Percentiles rank a stretch among this genome's conserved stretches.
These are phyloP conservation scores for Drosophila albomicans DNA, from an alignment of 1,140 invertebrate genomes.

Conservation along the genomic window DNA sequence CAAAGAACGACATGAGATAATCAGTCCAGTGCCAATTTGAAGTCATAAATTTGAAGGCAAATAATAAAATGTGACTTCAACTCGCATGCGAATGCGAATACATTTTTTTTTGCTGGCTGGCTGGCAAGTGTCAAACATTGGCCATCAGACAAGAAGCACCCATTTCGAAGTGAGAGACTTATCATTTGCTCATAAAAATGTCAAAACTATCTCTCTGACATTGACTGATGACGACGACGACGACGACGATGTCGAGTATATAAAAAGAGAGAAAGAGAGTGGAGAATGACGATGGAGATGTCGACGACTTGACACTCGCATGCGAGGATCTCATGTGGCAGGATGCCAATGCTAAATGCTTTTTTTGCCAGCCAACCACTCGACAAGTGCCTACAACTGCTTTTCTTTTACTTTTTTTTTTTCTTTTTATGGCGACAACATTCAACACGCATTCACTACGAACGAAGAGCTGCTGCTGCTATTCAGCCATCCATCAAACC, in stretches of 20 bases:
- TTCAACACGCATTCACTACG: slow-evolving; percentile 64
- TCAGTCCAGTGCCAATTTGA: slow-evolving; percentile 25
- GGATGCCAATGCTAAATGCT: slow-evolving; percentile 77
- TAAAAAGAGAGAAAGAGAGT: neutral
- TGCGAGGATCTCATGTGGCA: slow-evolving; percentile 48
- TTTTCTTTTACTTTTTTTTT: neutral
- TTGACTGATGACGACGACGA: slow-evolving; percentile 72
- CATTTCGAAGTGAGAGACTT: slow-evolving; percentile 65
- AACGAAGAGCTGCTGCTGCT: neutral
- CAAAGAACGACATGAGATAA: slow-evolving; percentile 51
- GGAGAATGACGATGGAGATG: slow-evolving; percentile 16
- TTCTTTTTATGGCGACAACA: slow-evolving; percentile 23
- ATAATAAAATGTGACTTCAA: slow-evolving; percentile 23
- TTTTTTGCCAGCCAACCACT: slow-evolving; percentile 27
- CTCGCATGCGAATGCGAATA: slow-evolving; percentile 9
- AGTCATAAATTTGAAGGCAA: slow-evolving; percentile 61
- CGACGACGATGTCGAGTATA: neutral
- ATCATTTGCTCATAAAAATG: slow-evolving; percentile 82
- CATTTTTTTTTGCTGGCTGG: slow-evolving; percentile 33
- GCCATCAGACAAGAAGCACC: slow-evolving; percentile 69
- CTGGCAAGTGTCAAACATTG: slow-evolving; percentile 80
- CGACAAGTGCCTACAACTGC: slow-evolving; percentile 51
- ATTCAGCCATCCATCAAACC: slow-evolving; percentile 27
- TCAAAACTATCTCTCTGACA: slow-evolving; percentile 81
- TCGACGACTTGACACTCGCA: slow-evolving; percentile 49